These are phyloP conservation scores for Tortricodes alternella DNA, from an alignment of 2,888 invertebrate species.

Conservation along the genomic window DNA sequence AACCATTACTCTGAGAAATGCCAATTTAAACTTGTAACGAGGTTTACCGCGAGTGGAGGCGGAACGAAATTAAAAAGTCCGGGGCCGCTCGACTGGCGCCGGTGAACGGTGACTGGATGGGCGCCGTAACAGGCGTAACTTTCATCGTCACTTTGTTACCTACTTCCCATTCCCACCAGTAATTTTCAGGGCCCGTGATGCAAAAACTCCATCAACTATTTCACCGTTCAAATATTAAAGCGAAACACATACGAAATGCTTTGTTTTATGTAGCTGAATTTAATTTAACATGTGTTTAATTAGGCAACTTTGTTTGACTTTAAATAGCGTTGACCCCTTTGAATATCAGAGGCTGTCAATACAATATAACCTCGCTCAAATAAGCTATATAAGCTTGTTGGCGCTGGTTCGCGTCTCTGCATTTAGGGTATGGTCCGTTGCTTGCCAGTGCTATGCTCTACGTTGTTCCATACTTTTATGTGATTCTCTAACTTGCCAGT, in stretches of 20 bases:
- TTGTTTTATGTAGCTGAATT: not conserved
- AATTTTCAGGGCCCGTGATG: conserved; percentile 53
- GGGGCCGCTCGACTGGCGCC: conserved; percentile 56
- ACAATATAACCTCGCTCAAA: too few species aligned
- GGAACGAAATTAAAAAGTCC: conserved; percentile 80
- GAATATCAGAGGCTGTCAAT: too few species aligned
- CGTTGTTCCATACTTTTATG: too few species aligned
- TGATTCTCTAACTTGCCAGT: too few species aligned
- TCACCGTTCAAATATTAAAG: not conserved
- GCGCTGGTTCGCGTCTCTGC: too few species aligned
- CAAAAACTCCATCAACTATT: conserved; percentile 43
- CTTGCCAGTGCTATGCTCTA: too few species aligned
- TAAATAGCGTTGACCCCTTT: not conserved
- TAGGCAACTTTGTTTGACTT: not conserved
- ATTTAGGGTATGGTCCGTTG: too few species aligned
- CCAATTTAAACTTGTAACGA: conserved; percentile 82
- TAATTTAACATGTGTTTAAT: not conserved
- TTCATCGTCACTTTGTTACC: conserved; percentile 71
- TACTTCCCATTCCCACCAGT: conserved; percentile 56
- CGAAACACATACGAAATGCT: not conserved
- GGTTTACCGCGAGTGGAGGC: conserved; percentile 77
- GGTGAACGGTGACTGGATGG: conserved; percentile 48
- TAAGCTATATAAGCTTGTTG: too few species aligned
- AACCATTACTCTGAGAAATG: conserved; percentile 79
- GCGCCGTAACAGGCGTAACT: conserved; percentile 74